Evolutionary conservation across 2,113 vertebrate species (phyloP).

Genomic region (Macrotis lagotis): DNA sequence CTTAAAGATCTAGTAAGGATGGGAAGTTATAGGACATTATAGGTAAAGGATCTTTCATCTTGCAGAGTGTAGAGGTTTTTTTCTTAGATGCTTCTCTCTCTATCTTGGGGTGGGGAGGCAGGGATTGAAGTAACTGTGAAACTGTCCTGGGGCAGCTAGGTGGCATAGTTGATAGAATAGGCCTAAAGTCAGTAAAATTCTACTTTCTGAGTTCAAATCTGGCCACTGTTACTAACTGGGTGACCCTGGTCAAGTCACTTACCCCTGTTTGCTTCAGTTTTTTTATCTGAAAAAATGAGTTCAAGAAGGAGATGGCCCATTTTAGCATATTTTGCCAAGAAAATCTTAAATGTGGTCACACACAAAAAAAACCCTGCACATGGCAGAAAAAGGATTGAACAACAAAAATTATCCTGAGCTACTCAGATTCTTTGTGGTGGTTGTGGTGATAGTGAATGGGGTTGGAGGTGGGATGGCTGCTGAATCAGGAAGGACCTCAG

Average conservation of each 20-base stretch:
- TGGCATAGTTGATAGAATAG: too few relatives aligned
- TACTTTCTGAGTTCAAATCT: too few relatives aligned
- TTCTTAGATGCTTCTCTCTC: background rate
- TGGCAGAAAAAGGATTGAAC: background rate
- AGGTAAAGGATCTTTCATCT: background rate
- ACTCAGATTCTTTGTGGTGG: background rate
- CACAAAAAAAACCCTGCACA: too few relatives aligned
- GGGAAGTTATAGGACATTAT: background rate
- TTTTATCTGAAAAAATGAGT: too few relatives aligned
- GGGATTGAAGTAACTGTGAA: background rate
- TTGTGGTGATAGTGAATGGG: background rate
- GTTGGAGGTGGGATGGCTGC: background rate
- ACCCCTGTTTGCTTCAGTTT: too few relatives aligned
- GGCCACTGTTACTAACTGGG: too few relatives aligned
- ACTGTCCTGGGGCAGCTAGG: background rate
- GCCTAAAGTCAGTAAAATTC: too few relatives aligned
- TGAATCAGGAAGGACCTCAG: background rate
- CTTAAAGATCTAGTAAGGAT: background rate
- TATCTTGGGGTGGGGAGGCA: rapidly evolving
- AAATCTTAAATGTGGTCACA: background rate
- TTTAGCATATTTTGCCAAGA: background rate
- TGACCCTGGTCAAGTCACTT: too few relatives aligned
- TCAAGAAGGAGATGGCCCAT: background rate
- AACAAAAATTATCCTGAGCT: background rate
- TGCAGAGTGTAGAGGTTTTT: background rate